Evolutionary conservation across 2,888 invertebrate genomes (phyloP), one percentile per base, ranked within the genome.

Genomic region (Sphecodes monilicornis): DNA sequence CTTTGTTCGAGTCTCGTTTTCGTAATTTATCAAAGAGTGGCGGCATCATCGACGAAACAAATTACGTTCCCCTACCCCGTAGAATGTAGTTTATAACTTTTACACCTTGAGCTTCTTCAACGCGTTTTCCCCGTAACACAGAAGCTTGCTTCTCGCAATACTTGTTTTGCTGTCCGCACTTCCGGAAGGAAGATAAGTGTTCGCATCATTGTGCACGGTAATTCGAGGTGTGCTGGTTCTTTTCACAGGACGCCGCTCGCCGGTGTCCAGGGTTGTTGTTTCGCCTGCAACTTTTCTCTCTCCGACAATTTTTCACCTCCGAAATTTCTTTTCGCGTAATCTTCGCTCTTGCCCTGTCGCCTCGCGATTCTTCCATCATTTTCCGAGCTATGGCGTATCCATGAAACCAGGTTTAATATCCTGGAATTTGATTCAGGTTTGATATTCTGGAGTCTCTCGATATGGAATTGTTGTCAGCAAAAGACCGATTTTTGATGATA

Each of bases 181-280:
- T 66, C 64, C 64, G 32, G 10, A 71, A 66, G 50, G 36, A 57
- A 82, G 80, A 71, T 70, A 71, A 82, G 80, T 71, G 70, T n/a
- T 54, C 66, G 60, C 74, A 36, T 22, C 29, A 26, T 32, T 71
- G 71, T 43, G 54, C 80, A 64, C 70, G 82, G 71, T 71, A 75
- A 72, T 80, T 76, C n/a, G 18, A 16, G 26, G n/a, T 29, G 54
- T 39, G 26, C 39, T 18, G 46, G 46, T 41, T 22, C 39, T n/a
- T 57, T 46, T 43, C 54, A 39, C 18, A 3, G 43, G 5, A 16
- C 6, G n/a, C n/a, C n/a, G n/a, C n/a, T n/a, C 54, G 54, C 10
- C 22, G 54, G 1, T 18, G 36, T 22, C 50, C 39, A 18, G 8
- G 60, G 18, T 39, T 46, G 32, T n/a, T 22, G 73, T 80, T 74